Evolutionary conservation across 2,888 invertebrate genomes (phyloP).

Genomic region (Stenodera caucasica): DNA sequence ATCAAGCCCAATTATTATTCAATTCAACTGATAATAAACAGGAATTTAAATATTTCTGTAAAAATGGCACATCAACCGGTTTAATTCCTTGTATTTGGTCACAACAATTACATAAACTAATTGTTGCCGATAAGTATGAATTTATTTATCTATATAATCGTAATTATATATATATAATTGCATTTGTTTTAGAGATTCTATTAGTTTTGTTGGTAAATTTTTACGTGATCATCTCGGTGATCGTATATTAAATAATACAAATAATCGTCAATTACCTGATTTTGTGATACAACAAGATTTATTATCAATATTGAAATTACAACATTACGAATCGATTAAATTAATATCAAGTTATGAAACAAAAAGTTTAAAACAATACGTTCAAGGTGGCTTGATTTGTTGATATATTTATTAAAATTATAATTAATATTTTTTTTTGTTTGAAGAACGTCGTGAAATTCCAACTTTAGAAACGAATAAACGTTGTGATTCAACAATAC

Average conservation of each 20-base stretch:
- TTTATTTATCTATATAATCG: neutral
- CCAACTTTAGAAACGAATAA: slow-evolving; percentile 33
- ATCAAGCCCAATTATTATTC: slow-evolving; percentile 47
- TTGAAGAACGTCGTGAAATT: slow-evolving; percentile 26
- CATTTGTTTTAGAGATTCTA: slow-evolving; percentile 6
- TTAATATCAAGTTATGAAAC: neutral
- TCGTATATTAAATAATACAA: neutral
- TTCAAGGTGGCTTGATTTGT: neutral
- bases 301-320: slow-evolving; percentile 1
- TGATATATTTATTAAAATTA: neutral
- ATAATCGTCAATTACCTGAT: neutral
- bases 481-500: slow-evolving; percentile 48
- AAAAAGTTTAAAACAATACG: neutral
- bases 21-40: slow-evolving; percentile 32
- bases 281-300: neutral
- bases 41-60: slow-evolving; percentile 47
- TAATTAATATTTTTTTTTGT: slow-evolving; percentile 6
- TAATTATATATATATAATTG: too few relatives aligned
- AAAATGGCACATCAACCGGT: slow-evolving; percentile 43
- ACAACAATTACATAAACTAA: slow-evolving; percentile 63
- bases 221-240: neutral
- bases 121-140: slow-evolving; percentile 60
- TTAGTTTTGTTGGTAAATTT: neutral
- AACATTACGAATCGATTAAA: neutral
- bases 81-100: slow-evolving; percentile 62